phyloP scores from a whole-genome alignment of 2,113 vertebrate species.

The Trogon melanurus region DNA sequence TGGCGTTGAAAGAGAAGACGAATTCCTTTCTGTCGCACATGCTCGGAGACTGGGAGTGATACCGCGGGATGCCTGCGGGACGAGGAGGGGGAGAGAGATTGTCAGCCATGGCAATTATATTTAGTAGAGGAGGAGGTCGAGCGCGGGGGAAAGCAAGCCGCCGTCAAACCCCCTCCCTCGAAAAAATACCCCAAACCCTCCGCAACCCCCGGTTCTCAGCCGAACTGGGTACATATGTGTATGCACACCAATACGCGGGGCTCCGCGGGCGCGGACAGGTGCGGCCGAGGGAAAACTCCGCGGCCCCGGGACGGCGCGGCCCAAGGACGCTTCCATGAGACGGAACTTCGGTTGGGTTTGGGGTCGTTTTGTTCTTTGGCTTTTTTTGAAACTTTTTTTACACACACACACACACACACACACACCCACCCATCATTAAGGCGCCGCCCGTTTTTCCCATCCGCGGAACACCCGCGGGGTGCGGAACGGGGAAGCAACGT shows the following conservation, averaged over 20 bases:
- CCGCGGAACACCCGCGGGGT: background rate
- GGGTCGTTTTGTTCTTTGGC: background rate
- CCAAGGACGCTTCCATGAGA: background rate
- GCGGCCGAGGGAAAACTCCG: background rate
- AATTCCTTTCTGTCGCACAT: conserved; percentile 99
- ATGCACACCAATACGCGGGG: too few relatives aligned
- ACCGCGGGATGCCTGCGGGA: conserved; percentile 91
- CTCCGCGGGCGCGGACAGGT: conserved; percentile 33
- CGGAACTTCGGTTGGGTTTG: rapidly evolving
- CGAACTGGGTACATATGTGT: background rate
- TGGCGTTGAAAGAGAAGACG: conserved; percentile 99
- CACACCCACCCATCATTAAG: too few relatives aligned
- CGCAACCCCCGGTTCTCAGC: rapidly evolving
- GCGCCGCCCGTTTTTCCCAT: background rate
- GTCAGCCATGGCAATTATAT: background rate
- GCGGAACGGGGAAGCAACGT: background rate
- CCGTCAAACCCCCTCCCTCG: too few relatives aligned
- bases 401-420: too few relatives aligned
- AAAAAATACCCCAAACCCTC: background rate
- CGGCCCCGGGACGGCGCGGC: background rate
- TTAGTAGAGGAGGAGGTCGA: background rate
- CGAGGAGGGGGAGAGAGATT: background rate
- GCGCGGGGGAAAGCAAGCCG: background rate
- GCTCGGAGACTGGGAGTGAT: conserved; percentile 96
- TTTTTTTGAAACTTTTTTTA: background rate